Conservation (phyloP, 2,797 vertebrate species). For the Parauchenoglanis ngamensis region DNA sequence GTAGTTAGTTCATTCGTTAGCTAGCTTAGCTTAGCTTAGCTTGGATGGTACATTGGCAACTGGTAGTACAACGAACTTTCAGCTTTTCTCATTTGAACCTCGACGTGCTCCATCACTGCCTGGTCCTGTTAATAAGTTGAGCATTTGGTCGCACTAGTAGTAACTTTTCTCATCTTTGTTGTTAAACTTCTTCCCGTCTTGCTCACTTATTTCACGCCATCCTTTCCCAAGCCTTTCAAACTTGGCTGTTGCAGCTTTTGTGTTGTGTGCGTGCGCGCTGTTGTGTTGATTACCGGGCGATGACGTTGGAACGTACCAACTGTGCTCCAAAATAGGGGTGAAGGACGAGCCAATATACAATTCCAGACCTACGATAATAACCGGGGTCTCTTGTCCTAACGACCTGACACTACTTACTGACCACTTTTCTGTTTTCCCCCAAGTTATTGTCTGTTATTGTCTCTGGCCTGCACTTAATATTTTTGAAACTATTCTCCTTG, state of each 20-base stretch:
- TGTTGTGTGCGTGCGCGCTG: conserved; percentile 6
- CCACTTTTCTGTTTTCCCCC: accelerated
- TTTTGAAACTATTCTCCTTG: neutral
- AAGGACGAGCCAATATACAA: neutral
- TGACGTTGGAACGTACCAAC: conserved; percentile 50
- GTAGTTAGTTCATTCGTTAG: conserved; percentile 7
- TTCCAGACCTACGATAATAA: neutral
- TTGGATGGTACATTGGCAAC: conserved; percentile 6
- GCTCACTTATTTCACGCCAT: neutral
- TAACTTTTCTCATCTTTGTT: neutral
- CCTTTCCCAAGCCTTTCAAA: neutral
- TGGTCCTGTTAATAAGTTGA: neutral
- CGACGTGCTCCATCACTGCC: conserved; percentile 8
- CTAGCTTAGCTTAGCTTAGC: conserved; percentile 10
- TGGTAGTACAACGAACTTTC: conserved; percentile 10
- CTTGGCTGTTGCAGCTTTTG: conserved; percentile 20
- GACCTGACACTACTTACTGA: conserved; percentile 7
- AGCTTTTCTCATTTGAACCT: conserved; percentile 19
- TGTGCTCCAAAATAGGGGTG: neutral
- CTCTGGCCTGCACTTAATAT: too few species aligned
- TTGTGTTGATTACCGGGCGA: conserved; percentile 51
- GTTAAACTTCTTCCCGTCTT: neutral
- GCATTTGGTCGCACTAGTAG: neutral
- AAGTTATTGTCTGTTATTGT: too few species aligned
- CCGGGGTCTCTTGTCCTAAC: conserved; percentile 30